These are phyloP conservation scores for Chrysocyon brachyurus DNA, from an alignment of 2,797 vertebrate species.

Conservation along the genomic window DNA sequence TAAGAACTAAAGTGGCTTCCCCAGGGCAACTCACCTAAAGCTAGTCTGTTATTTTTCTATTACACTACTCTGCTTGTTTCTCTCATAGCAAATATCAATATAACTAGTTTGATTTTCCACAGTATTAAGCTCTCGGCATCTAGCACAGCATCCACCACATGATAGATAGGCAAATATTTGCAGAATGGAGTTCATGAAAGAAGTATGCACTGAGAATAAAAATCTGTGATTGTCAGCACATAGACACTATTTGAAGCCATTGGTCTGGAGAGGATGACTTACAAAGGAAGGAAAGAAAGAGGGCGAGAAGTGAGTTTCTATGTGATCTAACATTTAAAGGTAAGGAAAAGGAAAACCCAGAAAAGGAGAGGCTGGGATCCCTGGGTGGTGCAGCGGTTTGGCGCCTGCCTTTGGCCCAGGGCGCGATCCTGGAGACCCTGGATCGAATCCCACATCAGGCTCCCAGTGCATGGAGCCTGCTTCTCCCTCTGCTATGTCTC, in stretches of 20 bases:
- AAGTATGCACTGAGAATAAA: slow-evolving; percentile 10
- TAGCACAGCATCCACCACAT: neutral
- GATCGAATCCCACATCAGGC: too few relatives aligned
- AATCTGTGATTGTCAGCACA: slow-evolving; percentile 9
- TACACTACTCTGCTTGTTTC: neutral
- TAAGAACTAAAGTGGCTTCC: slow-evolving; percentile 22
- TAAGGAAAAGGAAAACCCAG: neutral
- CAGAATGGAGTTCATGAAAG: slow-evolving; percentile 34
- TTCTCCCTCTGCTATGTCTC: too few relatives aligned
- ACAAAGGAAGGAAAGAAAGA: slow-evolving; percentile 2
- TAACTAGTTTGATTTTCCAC: slow-evolving; percentile 31
- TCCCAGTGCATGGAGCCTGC: too few relatives aligned
- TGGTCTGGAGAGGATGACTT: slow-evolving; percentile 25
- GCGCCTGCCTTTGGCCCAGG: too few relatives aligned
- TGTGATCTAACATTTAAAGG: slow-evolving; percentile 50
- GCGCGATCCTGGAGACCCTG: too few relatives aligned
- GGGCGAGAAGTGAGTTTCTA: neutral
- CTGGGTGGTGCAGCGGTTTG: too few relatives aligned
- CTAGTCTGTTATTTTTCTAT: slow-evolving; percentile 45
- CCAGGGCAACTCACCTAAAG: slow-evolving; percentile 7
- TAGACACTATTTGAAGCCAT: neutral
- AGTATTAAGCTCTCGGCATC: slow-evolving; percentile 44
- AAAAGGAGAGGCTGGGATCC: neutral
- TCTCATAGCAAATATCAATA: slow-evolving; percentile 1
- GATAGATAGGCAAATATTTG: slow-evolving; percentile 11